Percentiles rank a stretch among this genome's conserved stretches.
Evolutionary conservation across 2,888 invertebrate genomes (phyloP).

Genomic region (Ennomos fuscantarius): DNA sequence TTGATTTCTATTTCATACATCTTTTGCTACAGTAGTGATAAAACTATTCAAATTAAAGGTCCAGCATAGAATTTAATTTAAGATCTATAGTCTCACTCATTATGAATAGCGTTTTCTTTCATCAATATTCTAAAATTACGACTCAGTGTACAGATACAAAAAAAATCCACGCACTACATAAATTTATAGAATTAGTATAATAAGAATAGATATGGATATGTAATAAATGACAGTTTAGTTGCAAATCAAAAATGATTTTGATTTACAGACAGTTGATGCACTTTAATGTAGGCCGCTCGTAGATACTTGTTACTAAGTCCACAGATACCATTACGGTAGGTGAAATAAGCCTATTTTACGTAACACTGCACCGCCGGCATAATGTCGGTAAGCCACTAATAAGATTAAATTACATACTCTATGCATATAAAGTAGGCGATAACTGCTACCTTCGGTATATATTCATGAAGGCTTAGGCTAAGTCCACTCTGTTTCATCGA

Average conservation of each 20-base stretch:
- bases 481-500: neutral
- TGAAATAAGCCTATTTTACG: constrained; percentile 40
- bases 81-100: no score
- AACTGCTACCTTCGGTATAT: constrained; percentile 22
- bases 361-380: constrained; percentile 39
- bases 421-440: constrained; percentile 24
- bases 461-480: constrained; percentile 19
- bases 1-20: neutral
- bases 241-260: no score
- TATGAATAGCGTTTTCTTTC: no score
- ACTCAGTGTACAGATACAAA: no score
- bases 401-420: constrained; percentile 29
- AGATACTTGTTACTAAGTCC: constrained; percentile 10
- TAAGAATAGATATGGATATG: no score
- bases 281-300: constrained; percentile 16
- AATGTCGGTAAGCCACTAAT: constrained; percentile 36
- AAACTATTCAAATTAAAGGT: neutral
- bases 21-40: no score
- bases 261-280: neutral
- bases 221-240: no score
- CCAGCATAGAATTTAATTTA: neutral
- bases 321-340: constrained; percentile 22
- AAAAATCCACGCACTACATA: no score
- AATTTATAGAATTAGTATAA: no score
- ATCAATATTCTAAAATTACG: no score